A percentile compares a stretch with the other conserved stretches of the same genome.
phyloP scores from a whole-genome alignment of 2,113 vertebrate genomes.

The Beaufortia kweichowensis region DNA sequence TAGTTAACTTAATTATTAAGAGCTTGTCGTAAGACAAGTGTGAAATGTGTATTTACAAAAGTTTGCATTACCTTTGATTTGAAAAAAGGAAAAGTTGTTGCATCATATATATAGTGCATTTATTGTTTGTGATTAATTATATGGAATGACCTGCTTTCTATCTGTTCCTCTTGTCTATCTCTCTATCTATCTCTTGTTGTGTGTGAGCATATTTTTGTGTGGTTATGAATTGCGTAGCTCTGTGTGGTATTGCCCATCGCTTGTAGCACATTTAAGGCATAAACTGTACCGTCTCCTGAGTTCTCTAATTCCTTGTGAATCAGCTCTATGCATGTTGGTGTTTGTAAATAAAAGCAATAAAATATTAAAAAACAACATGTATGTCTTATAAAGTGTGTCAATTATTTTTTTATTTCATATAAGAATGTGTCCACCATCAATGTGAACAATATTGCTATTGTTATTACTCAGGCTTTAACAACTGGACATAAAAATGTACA shows the following conservation, averaged over 20 bases:
- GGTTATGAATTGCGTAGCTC: constrained; percentile 60
- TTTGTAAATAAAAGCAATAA: constrained; percentile 83
- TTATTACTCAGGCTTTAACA: no score
- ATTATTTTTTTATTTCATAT: no score
- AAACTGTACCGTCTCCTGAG: constrained; percentile 60
- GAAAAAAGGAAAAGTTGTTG: constrained; percentile 13
- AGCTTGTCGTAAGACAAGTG: no score
- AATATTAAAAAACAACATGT: constrained; percentile 47
- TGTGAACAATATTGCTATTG: no score
- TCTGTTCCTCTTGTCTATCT: constrained; percentile 50
- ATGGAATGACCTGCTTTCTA: constrained; percentile 55
- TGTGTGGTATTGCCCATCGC: constrained; percentile 70
- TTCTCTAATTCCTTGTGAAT: constrained; percentile 68
- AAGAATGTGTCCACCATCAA: no score
- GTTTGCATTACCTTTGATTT: constrained; percentile 23
- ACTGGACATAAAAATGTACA: no score
- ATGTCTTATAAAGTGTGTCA: background rate
- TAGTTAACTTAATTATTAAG: no score
- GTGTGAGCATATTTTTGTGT: constrained; percentile 54
- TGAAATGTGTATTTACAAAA: constrained; percentile 16
- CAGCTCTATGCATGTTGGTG: constrained; percentile 78
- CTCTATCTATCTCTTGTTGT: constrained; percentile 62
- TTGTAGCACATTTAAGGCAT: constrained; percentile 65
- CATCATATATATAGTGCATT: constrained; percentile 37
- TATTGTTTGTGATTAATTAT: constrained; percentile 66